phyloP scores from a whole-genome alignment of 2,113 vertebrate genomes.

The Cryptotis parvus region DNA sequence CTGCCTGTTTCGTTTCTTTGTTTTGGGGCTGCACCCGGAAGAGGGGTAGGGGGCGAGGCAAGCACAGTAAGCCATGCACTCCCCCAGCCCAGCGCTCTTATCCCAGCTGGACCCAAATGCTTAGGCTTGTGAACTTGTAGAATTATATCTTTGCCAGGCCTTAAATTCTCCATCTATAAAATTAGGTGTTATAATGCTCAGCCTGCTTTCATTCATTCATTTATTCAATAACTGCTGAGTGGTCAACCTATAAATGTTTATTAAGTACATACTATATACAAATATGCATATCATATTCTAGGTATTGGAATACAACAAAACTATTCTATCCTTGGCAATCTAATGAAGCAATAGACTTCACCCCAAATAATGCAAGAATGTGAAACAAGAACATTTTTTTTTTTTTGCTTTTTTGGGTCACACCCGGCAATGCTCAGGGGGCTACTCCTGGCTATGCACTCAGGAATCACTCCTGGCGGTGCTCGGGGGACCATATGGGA shows the following conservation, averaged over 20 bases:
- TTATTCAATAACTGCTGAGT: slow-evolving; percentile 27
- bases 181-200: not conserved
- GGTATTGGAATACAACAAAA: slow-evolving; percentile 1
- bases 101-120: not conserved
- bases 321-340: slow-evolving; percentile 27
- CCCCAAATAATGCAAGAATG: not conserved
- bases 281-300: not conserved
- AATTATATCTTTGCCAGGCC: not conserved
- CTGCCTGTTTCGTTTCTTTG: not conserved
- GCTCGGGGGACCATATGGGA: too few relatives aligned
- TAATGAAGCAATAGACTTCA: not conserved
- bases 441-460: too few relatives aligned
- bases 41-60: too few relatives aligned
- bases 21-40: not conserved
- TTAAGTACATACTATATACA: not conserved
- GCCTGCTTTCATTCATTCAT: not conserved
- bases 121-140: not conserved
- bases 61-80: too few relatives aligned
- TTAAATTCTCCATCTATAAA: slow-evolving; percentile 30
- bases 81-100: not conserved
- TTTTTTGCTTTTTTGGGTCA: too few relatives aligned
- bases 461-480: too few relatives aligned
- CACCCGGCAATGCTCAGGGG: too few relatives aligned
- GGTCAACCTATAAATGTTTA: not conserved
- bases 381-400: not conserved